Conservation (phyloP, 2,113 vertebrate genomes). For the Ibidorhyncha struthersii region DNA sequence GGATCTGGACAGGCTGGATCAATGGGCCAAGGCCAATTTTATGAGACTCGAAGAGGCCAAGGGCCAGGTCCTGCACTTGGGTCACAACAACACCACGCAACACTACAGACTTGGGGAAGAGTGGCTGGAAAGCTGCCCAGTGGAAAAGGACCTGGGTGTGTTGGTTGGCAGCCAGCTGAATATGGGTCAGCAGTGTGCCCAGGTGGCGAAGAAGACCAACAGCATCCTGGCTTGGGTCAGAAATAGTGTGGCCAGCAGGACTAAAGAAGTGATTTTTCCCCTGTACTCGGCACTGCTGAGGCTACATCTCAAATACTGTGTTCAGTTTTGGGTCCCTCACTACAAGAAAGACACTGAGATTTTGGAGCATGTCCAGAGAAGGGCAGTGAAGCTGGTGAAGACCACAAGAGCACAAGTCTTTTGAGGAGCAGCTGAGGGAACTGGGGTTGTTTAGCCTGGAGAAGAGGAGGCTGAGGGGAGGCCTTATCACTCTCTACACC, state of each 20-base stretch:
- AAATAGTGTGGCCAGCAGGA: neutral
- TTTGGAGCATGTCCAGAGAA: neutral
- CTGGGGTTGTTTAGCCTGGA: neutral
- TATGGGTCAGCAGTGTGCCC: neutral
- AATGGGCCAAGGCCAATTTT: no score
- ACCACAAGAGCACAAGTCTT: neutral
- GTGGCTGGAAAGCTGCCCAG: no score
- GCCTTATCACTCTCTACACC: neutral
- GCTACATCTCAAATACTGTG: rapidly evolving
- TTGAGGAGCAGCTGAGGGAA: neutral
- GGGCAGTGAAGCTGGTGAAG: neutral
- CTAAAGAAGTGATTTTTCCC: rapidly evolving
- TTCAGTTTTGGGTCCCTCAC: neutral
- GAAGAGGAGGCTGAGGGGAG: neutral
- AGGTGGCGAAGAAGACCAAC: neutral
- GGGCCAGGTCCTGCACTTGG: no score
- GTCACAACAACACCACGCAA: no score
- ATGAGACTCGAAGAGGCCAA: no score
- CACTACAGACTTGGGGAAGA: no score
- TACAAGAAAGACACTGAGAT: neutral
- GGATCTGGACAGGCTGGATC: neutral
- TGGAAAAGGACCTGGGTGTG: no score
- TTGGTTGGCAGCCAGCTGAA: no score
- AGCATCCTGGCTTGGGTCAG: neutral
- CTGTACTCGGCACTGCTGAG: neutral